Evolutionary conservation across 2,888 invertebrate genomes (phyloP).

Genomic region (Gari tellinella): DNA sequence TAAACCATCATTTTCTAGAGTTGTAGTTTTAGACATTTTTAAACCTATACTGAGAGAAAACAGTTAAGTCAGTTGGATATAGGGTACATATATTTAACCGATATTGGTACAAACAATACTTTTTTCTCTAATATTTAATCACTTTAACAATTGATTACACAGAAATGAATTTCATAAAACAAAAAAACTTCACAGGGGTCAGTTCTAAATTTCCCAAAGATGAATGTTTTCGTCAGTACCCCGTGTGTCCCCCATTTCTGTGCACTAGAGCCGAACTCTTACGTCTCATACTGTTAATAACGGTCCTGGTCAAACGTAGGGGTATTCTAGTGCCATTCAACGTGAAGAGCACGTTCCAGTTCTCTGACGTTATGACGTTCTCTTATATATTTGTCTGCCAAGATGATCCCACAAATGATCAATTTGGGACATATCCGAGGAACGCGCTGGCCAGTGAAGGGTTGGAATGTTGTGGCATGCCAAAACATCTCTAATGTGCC

Average conservation of each 20-base stretch:
- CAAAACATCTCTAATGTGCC: not conserved
- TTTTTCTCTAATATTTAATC: too few species aligned
- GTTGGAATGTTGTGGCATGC: not conserved
- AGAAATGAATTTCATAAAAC: too few species aligned
- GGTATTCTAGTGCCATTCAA: not conserved
- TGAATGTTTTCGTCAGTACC: too few species aligned
- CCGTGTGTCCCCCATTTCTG: too few species aligned
- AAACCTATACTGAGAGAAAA: too few species aligned
- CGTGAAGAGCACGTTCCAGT: slow-evolving; percentile 11
- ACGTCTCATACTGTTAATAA: slow-evolving; percentile 12
- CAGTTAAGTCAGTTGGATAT: too few species aligned
- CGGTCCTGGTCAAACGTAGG: not conserved
- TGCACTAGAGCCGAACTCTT: not conserved
- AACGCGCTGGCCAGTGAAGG: slow-evolving; percentile 1
- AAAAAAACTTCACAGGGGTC: too few species aligned
- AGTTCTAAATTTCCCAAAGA: too few species aligned
- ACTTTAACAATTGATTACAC: too few species aligned
- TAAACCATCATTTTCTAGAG: slow-evolving; percentile 18
- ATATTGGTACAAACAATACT: too few species aligned
- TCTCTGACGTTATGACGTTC: slow-evolving; percentile 9
- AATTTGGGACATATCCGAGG: slow-evolving; percentile 9
- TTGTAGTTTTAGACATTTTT: slow-evolving; percentile 12
- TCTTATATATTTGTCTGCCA: not conserved
- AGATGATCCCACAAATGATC: slow-evolving; percentile 16
- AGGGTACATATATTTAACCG: too few species aligned